phyloP scores from a whole-genome alignment of 2,113 vertebrate species.

The Myrmecobius fasciatus region DNA sequence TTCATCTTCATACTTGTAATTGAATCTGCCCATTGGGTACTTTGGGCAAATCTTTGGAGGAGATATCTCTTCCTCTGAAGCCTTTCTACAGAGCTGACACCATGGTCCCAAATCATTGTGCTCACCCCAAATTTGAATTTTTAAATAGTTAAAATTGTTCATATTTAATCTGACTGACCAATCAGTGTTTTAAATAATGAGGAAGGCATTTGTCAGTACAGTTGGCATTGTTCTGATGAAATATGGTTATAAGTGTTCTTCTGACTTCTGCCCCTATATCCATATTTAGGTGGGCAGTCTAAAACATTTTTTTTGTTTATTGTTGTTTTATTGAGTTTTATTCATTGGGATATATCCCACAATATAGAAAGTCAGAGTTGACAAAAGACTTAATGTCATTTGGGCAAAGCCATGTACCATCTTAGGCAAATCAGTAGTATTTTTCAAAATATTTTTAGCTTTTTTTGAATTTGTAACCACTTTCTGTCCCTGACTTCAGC shows the following conservation, averaged over 20 bases:
- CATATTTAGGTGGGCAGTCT: neutral
- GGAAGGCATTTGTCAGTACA: slow-evolving; percentile 45
- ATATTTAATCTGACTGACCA: slow-evolving; percentile 53
- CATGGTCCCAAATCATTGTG: neutral
- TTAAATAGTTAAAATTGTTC: slow-evolving; percentile 32
- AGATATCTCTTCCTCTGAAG: neutral
- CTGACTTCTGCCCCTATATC: neutral
- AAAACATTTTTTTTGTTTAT: neutral
- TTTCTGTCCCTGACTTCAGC: neutral
- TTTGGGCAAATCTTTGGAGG: neutral
- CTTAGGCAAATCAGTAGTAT: slow-evolving; percentile 14
- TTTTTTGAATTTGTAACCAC: slow-evolving; percentile 50
- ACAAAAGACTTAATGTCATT: neutral
- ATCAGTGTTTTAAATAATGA: slow-evolving; percentile 71
- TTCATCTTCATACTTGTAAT: slow-evolving; percentile 15
- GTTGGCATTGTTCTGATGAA: slow-evolving; percentile 25
- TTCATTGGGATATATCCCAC: neutral
- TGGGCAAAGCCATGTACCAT: neutral
- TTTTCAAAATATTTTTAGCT: slow-evolving; percentile 41
- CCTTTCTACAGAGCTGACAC: neutral
- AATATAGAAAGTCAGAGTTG: neutral
- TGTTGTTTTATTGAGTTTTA: neutral
- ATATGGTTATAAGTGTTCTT: slow-evolving; percentile 20
- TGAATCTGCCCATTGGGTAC: slow-evolving; percentile 10
- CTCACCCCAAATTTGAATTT: slow-evolving; percentile 10